Evolutionary conservation across 2,888 invertebrate genomes (phyloP).

Genomic region (Ophion slaviceki): DNA sequence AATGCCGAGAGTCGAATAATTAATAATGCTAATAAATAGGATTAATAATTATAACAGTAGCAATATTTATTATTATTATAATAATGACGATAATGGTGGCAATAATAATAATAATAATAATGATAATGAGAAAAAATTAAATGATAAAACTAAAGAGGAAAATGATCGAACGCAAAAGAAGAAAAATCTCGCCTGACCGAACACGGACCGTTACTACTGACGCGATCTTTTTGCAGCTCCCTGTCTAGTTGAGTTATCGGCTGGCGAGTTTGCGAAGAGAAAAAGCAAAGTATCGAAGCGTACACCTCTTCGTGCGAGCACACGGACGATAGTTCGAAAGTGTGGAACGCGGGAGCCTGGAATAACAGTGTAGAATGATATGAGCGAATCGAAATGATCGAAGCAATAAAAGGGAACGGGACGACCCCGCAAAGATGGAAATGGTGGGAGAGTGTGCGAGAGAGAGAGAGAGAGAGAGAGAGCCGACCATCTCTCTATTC

Average conservation of each 20-base stretch:
- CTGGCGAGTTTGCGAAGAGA: not conserved
- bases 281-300: slow-evolving; percentile 3
- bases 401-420: slow-evolving; percentile 55
- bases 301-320: not conserved
- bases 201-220: slow-evolving; percentile 30
- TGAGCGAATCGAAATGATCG: slow-evolving; percentile 40
- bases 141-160: not conserved
- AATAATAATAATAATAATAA: not conserved
- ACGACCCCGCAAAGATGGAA: slow-evolving; percentile 3
- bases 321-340: slow-evolving; percentile 24
- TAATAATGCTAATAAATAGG: too few relatives aligned
- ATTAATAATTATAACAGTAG: too few relatives aligned
- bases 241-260: not conserved
- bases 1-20: too few relatives aligned
- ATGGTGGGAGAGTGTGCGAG: not conserved
- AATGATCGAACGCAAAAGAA: not conserved
- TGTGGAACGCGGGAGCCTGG: slow-evolving; percentile 6
- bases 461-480: slow-evolving; percentile 18
- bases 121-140: not conserved
- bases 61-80: too few relatives aligned
- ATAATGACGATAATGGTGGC: too few relatives aligned
- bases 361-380: slow-evolving; percentile 40
- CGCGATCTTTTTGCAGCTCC: not conserved
- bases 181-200: slow-evolving; percentile 23
- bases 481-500: slow-evolving; percentile 5